A percentile compares a stretch with the other conserved stretches of the same genome.
Conservation (phyloP, 1,140 invertebrate species). For the Drosophila gunungcola region DNA sequence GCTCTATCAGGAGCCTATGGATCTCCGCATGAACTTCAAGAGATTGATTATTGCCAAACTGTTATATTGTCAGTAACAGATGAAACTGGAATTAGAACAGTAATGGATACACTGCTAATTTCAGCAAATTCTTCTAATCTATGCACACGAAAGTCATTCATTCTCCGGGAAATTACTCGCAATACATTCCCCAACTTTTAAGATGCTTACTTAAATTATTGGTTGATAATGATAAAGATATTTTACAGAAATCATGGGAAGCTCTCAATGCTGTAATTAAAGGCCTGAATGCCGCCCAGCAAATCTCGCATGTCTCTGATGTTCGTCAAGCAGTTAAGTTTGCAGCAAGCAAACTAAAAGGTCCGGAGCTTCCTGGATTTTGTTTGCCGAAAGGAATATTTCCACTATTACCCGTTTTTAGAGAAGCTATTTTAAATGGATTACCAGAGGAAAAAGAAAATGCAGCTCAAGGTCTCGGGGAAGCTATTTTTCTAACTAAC, state of each 20-base stretch:
- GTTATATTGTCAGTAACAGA: slow-evolving; percentile 96
- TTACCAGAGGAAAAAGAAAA: slow-evolving; percentile 97
- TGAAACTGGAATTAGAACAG: slow-evolving; percentile 93
- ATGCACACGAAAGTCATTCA: slow-evolving; percentile 91
- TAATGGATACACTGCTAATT: slow-evolving; percentile 96
- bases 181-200: slow-evolving; percentile 95
- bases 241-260: slow-evolving; percentile 95
- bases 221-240: slow-evolving; percentile 91
- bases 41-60: slow-evolving; percentile 96
- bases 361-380: slow-evolving; percentile 94
- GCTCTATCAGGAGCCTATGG: slow-evolving; percentile 90
- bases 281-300: slow-evolving; percentile 92
- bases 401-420: slow-evolving; percentile 96
- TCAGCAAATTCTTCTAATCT: slow-evolving; percentile 89
- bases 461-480: slow-evolving; percentile 96
- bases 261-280: slow-evolving; percentile 96
- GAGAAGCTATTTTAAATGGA: slow-evolving; percentile 98
- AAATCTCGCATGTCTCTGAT: slow-evolving; percentile 93
- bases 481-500: slow-evolving; percentile 95
- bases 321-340: slow-evolving; percentile 96
- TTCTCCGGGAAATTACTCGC: slow-evolving; percentile 93
- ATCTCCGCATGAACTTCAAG: slow-evolving; percentile 89
- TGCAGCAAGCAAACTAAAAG: slow-evolving; percentile 94
- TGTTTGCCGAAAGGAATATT: slow-evolving; percentile 97
- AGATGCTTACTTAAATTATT: slow-evolving; percentile 94